Evolutionary conservation across 2,888 invertebrate genomes (phyloP).

Genomic region (Drosophila niveifrons): DNA sequence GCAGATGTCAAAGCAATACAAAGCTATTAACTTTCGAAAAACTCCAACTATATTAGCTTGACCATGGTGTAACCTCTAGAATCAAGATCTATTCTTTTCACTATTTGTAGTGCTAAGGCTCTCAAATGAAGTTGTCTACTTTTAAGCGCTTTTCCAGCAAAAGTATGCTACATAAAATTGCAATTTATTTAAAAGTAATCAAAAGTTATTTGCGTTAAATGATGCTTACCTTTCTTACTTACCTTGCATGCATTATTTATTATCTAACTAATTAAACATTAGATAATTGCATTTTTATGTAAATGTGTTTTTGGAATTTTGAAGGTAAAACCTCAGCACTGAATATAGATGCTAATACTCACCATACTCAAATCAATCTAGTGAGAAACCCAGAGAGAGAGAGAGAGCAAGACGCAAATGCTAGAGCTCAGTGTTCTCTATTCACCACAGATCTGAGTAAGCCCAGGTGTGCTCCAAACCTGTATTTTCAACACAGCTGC

Average conservation of each 20-base stretch:
- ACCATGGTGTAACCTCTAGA: background rate
- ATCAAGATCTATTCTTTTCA: background rate
- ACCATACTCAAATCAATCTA: conserved; percentile 24
- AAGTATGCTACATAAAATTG: conserved; percentile 27
- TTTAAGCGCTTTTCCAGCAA: conserved; percentile 12
- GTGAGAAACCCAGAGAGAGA: background rate
- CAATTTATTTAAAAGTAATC: background rate
- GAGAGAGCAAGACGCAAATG: background rate
- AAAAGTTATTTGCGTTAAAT: background rate
- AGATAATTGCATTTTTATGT: background rate
- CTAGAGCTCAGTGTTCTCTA: background rate
- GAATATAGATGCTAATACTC: conserved; percentile 7
- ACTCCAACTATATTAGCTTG: background rate
- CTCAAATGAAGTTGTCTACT: conserved; percentile 11
- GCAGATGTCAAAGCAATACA: too few species aligned
- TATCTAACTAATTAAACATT: background rate
- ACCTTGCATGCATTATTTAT: conserved; percentile 6
- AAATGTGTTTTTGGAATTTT: background rate
- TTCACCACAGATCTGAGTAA: conserved; percentile 29
- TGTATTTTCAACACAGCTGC: conserved; percentile 40
- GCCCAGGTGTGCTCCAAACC: conserved; percentile 36
- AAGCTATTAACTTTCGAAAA: background rate
- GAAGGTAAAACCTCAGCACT: conserved; percentile 1
- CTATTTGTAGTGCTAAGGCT: background rate
- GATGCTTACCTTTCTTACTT: background rate